A percentile compares a stretch with the other conserved stretches of the same genome.
These are phyloP conservation scores for Ovis aries DNA, from an alignment of 2,113 vertebrate genomes.

Conservation along the genomic window ARS-UI_Ramb_v3.0 NC_056056.1:200349001-200349500, in stretches of 20 bases:
- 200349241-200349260: not conserved
- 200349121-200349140: not conserved
- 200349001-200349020: not conserved
- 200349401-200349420: not conserved
- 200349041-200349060: conserved; percentile 16
- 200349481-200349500: conserved; percentile 59
- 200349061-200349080: not conserved
- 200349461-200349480: conserved; percentile 64
- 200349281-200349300: conserved; percentile 28
- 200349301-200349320: not conserved
- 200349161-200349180: not conserved
- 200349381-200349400: not conserved
- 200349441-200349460: conserved; percentile 23
- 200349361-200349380: not conserved
- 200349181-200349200: not conserved
- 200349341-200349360: conserved; percentile 37
- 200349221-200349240: not conserved
- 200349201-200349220: not conserved
- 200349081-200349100: not conserved
- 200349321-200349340: not conserved
- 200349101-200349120: not conserved
- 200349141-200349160: not conserved
- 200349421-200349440: conserved; percentile 48
- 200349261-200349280: not conserved
- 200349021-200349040: not conserved